Conservation (phyloP, 2,113 vertebrate genomes). For the Pachycephala philippinensis region DNA sequence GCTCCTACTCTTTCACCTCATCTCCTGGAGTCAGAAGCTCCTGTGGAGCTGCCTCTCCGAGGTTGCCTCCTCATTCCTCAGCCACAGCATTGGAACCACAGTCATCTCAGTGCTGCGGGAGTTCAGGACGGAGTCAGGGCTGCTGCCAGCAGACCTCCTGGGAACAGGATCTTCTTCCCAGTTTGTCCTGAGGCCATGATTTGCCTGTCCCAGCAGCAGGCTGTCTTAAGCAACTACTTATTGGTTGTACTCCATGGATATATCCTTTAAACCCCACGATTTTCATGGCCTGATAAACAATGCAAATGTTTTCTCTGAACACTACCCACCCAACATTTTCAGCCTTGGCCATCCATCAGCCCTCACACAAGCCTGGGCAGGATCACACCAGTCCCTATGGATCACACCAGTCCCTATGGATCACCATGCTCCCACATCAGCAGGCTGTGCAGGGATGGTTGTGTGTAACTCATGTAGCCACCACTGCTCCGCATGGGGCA, state of each 20-base stretch:
- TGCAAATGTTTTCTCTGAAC: background rate
- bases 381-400: background rate
- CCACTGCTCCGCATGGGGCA: rapidly evolving
- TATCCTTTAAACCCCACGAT: background rate
- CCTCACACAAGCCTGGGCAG: rapidly evolving
- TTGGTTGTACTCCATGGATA: background rate
- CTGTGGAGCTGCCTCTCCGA: background rate
- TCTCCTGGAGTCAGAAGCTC: background rate
- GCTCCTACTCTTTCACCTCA: background rate
- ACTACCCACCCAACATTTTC: background rate
- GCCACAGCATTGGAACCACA: rapidly evolving
- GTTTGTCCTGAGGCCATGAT: background rate
- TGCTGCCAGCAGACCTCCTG: background rate
- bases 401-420: background rate
- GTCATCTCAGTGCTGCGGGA: background rate
- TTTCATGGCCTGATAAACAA: background rate
- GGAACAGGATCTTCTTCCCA: background rate
- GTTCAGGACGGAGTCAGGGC: background rate
- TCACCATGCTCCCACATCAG: rapidly evolving
- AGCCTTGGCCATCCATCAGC: background rate
- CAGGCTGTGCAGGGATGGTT: background rate
- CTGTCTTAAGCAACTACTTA: background rate
- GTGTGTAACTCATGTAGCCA: background rate
- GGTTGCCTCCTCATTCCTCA: background rate
- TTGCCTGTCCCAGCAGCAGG: background rate